phyloP scores from a whole-genome alignment of 2,113 vertebrate species.

The Ursus arctos region DNA sequence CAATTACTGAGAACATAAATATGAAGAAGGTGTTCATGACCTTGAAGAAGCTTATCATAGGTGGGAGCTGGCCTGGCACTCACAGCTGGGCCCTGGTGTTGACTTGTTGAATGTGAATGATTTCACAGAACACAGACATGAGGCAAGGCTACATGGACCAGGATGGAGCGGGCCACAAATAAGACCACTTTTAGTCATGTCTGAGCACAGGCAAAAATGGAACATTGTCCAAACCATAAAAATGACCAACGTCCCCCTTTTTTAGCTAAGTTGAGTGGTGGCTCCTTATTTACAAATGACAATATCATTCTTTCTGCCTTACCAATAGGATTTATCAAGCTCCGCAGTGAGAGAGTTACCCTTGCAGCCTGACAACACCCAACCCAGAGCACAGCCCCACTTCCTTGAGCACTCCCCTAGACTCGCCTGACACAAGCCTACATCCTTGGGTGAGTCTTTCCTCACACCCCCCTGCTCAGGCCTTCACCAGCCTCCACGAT shows the following conservation, averaged over 20 bases:
- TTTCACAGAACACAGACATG: background rate
- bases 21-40: background rate
- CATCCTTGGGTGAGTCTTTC: rapidly evolving
- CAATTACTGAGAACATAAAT: background rate
- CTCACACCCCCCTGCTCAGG: background rate
- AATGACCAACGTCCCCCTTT: rapidly evolving
- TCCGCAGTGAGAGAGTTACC: background rate
- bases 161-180: background rate
- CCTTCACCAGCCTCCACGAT: background rate
- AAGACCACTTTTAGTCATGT: background rate
- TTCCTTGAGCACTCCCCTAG: background rate
- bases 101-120: background rate
- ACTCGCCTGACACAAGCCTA: background rate
- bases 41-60: background rate
- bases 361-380: background rate
- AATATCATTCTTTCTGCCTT: background rate
- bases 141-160: background rate
- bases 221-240: background rate
- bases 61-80: background rate
- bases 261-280: too few species aligned
- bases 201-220: background rate
- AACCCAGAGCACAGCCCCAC: background rate
- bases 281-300: background rate
- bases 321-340: background rate
- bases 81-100: background rate